Percentiles rank a stretch among this genome's conserved stretches.
phyloP scores from a whole-genome alignment of 2,888 invertebrate genomes.

The Parnassius orleans region DNA sequence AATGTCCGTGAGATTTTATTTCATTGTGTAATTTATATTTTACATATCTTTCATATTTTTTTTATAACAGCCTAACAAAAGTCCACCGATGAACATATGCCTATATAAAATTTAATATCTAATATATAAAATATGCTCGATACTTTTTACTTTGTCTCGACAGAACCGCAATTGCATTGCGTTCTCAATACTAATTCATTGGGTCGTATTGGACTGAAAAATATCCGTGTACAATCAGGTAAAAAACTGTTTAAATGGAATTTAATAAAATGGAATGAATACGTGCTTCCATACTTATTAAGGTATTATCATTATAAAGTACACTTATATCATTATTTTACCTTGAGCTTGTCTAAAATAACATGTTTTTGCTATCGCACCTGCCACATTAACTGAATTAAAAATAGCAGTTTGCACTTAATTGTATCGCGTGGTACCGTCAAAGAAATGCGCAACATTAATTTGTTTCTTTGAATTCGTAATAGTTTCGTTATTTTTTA shows the following conservation, averaged over 20 bases:
- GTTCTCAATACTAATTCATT: background rate
- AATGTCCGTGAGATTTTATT: too few relatives aligned
- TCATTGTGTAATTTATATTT: too few relatives aligned
- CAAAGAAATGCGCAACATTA: constrained; percentile 20
- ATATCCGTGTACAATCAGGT: background rate
- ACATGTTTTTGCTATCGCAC: constrained; percentile 26
- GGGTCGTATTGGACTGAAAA: background rate
- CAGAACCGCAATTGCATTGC: background rate
- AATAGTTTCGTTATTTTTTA: constrained; percentile 5
- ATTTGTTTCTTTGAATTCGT: constrained; percentile 22
- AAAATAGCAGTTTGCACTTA: constrained; percentile 26
- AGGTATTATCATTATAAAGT: constrained; percentile 26
- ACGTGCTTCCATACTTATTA: constrained; percentile 21
- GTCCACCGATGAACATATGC: too few relatives aligned
- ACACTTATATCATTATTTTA: constrained; percentile 24
- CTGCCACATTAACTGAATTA: constrained; percentile 27
- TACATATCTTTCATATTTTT: too few relatives aligned
- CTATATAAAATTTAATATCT: too few relatives aligned
- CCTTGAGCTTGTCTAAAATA: constrained; percentile 18
- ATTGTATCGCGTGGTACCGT: constrained; percentile 21
- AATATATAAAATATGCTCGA: too few relatives aligned
- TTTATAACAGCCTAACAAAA: too few relatives aligned
- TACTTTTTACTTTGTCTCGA: too few relatives aligned
- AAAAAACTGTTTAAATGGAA: constrained; percentile 9
- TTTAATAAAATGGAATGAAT: constrained; percentile 10